Evolutionary conservation across 30 jellyfish, hydroid and myxozoan genomes (phyloP), one percentile per base, ranked within the genome.

Genomic region (Chironex yamaguchii): DNA sequence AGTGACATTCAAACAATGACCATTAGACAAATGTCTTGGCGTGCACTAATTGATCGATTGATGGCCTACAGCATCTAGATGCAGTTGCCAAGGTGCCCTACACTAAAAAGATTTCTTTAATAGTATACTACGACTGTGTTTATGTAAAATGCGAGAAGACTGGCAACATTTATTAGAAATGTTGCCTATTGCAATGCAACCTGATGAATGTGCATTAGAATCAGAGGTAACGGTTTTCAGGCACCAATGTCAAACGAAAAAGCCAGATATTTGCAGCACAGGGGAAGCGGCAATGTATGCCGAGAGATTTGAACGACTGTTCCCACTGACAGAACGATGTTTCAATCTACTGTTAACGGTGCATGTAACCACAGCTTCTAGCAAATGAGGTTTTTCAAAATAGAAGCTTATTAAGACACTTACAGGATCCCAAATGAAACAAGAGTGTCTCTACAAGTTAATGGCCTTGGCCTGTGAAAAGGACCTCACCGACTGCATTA

Each of bases 251-350:
- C 3, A n/a, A 11, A 23, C 25, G 49, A 76, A 76, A 77, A 52
- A 76, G 74, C 82, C 82, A 25, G 79, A 53, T 2, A 52, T 76
- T 48, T 50, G 79, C 2, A 22, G 77, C 77, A 42, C 76, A 53
- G 79, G 54, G 62, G 54, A 51, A 50, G 63, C 81, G 31, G 88
- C 88, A 49, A 32, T 50, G 62, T 76, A 76, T 71, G 85, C 85
- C 23, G 71, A 51, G 54, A 26, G 23, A 49, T 76, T 51, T 31
- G 13, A 49, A 52, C 33, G 63, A 2, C 74, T 76, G 28, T 76
- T 76, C 25, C 88, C 81, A 2, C 33, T 76, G 31, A 76, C 88
- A 17, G 88, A 76, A 24, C 52, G 34, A 30, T 76, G 81, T 42
- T 76, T 32, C 64, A 65, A 53, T 34, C 88, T 76, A 24, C 62